phyloP scores from a whole-genome alignment of 2,888 invertebrate genomes.

The Blera fallax region DNA sequence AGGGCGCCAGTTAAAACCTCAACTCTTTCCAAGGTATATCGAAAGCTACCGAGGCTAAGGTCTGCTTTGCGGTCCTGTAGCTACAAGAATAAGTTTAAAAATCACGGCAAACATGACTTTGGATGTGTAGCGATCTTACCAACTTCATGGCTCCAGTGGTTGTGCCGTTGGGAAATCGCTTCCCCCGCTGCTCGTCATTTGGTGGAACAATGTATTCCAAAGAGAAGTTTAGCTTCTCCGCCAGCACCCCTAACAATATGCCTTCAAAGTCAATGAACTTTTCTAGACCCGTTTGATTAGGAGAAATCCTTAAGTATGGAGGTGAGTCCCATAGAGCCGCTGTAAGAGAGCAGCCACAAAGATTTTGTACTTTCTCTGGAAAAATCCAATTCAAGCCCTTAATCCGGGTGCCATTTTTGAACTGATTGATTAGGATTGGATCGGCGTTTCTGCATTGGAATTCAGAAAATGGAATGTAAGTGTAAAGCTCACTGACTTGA shows the following conservation, averaged over 20 bases:
- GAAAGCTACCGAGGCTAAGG: slow-evolving; percentile 74
- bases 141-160: slow-evolving; percentile 73
- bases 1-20: slow-evolving; percentile 70
- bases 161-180: slow-evolving; percentile 71
- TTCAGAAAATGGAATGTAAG: slow-evolving; percentile 70
- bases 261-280: slow-evolving; percentile 74
- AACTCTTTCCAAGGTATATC: slow-evolving; percentile 73
- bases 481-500: slow-evolving; percentile 52
- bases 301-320: slow-evolving; percentile 70
- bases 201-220: slow-evolving; percentile 67
- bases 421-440: slow-evolving; percentile 55
- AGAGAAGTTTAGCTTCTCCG: slow-evolving; percentile 73
- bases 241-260: slow-evolving; percentile 69
- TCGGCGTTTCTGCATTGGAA: slow-evolving; percentile 45
- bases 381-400: slow-evolving; percentile 50
- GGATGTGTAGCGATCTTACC: slow-evolving; percentile 48
- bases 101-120: background rate
- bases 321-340: slow-evolving; percentile 73
- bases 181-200: slow-evolving; percentile 72
- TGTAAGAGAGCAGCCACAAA: slow-evolving; percentile 64
- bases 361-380: slow-evolving; percentile 68
- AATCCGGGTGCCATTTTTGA: slow-evolving; percentile 1
- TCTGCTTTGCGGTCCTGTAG: slow-evolving; percentile 70
- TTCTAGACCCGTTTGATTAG: slow-evolving; percentile 32
- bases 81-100: slow-evolving; percentile 51